Conservation (phyloP, 2,797 vertebrate genomes). For the Borostomias antarcticus region DNA sequence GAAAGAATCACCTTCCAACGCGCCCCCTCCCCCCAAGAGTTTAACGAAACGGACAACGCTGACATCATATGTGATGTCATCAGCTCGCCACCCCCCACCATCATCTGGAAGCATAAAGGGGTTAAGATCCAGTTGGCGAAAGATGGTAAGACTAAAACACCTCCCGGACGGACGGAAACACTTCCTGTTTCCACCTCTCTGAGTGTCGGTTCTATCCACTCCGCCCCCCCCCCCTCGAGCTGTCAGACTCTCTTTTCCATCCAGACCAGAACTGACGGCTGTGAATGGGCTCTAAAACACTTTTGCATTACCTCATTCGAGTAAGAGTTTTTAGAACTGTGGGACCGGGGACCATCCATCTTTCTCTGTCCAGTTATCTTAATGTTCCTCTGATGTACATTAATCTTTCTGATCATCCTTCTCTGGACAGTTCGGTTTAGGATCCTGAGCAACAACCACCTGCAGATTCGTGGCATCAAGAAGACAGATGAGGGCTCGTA, state of each 20-base stretch:
- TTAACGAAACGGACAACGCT: slow-evolving; percentile 90
- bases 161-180: not conserved
- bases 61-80: slow-evolving; percentile 91
- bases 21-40: slow-evolving; percentile 93
- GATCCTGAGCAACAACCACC: slow-evolving; percentile 92
- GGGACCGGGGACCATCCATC: too few relatives aligned
- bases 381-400: not conserved
- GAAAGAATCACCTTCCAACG: slow-evolving; percentile 97
- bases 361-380: not conserved
- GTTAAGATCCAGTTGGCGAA: slow-evolving; percentile 90
- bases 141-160: slow-evolving; percentile 83
- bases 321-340: too few relatives aligned
- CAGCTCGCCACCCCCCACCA: slow-evolving; percentile 90
- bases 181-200: slow-evolving; percentile 4
- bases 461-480: slow-evolving; percentile 95
- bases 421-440: slow-evolving; percentile 87
- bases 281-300: too few relatives aligned
- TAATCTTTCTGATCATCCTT: not conserved
- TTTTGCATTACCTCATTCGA: too few relatives aligned
- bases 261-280: too few relatives aligned
- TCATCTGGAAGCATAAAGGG: slow-evolving; percentile 95
- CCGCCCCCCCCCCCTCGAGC: not conserved
- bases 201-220: not conserved
- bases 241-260: slow-evolving; percentile 10
- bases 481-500: slow-evolving; percentile 95